Evolutionary conservation across 2,888 invertebrate genomes (phyloP), one percentile per base, ranked within the genome.

Genomic region (Apoderus coryli): DNA sequence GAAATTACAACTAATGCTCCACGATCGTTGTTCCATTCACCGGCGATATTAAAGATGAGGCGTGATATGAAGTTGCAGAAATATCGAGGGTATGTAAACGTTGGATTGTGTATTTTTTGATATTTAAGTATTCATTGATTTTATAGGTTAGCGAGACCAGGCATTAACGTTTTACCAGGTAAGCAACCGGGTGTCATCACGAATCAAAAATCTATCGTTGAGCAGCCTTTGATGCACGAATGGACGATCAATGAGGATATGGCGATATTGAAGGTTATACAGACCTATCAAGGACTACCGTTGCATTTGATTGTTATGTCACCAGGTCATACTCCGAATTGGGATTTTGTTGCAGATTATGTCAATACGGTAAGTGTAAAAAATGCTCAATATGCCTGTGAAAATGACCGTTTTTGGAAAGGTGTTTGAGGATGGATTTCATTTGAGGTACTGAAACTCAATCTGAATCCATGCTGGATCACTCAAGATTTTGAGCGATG

Each of bases 241-340:
- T 95, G 93, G 93, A 68, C 79, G 40, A 73, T 88, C 35, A 75
- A 81, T 52, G 93, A 95, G 59, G 93, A 95, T 57, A 79, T 82
- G 65, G 76, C 82, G 14, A 65, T 93, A 33, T 63, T 92, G 10
- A 81, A 84, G 60, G 84, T 84, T 2, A 64, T 80, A 27, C 76
- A 78, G 41, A 66, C 71, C 46, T 62, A 69, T 37, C 79, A 79
- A 57, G 77, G 80, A 14, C 54, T 88, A 29, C 80, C 81, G 0
- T 54, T 82, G 34, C 82, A 76, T 61, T 66, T 78, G 40, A 69
- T 77, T 56, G 71, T 76, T 34, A 62, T 76, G 35, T 51, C 79
- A 37, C 84, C 80, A 1, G 86, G 79, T 0, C 89, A 86, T 52
- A 79, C 79, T 14, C 81, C 89, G 25, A 96, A 96, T 63, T 96